Base-by-base conservation (phyloP, 2,113 vertebrate genomes). In the Crotalus horridus region DNA sequence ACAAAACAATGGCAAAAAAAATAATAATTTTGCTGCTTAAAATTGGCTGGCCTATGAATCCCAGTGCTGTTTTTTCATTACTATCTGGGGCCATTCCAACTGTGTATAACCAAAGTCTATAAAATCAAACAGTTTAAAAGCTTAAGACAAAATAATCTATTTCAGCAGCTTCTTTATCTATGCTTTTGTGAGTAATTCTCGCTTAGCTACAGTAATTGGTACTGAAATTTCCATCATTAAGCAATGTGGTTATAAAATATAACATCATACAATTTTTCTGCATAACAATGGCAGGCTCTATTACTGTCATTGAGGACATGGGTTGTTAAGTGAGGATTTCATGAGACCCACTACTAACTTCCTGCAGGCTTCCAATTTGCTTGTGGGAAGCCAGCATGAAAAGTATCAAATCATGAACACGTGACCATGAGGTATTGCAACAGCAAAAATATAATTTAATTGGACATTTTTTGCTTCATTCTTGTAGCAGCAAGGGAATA, bases 81-180 rank as follows among this genome's bases (percentile, higher is more conserved):
- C 0, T 53, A 9, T 12, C 64, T 87, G 89, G 55, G 33, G 2
- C 0, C 0, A n/a, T 58, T 58, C 29, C 61, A 6, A 46, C 0
- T 2, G 1, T 1, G 1, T 2, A 26, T 11, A 20, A 11, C 0
- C 0, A 10, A 24, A n/a, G 23, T 12, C 23, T 17, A 61, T 90
- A 90, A 43, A 1, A 21, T 0, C 29, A 69, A 29, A 55, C 48
- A 4, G 39, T 21, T 88, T 89, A 48, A 58, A 17, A 69, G 2
- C 0, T 74, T 23, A 69, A 26, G 2, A 29, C 0, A 26, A 87
- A 46, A 2, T 13, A 0, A 0, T 33, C 21, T n/a, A 53, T 69
- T 26, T 59, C 4, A 43, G 24, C 4, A 89, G 56, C 69, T 56
- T 21, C 43, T 51, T 54, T 43, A 58, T 43, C 11, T 1, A 85